Conservation (phyloP, 2,888 invertebrate genomes). For the Panzeria rudis region DNA sequence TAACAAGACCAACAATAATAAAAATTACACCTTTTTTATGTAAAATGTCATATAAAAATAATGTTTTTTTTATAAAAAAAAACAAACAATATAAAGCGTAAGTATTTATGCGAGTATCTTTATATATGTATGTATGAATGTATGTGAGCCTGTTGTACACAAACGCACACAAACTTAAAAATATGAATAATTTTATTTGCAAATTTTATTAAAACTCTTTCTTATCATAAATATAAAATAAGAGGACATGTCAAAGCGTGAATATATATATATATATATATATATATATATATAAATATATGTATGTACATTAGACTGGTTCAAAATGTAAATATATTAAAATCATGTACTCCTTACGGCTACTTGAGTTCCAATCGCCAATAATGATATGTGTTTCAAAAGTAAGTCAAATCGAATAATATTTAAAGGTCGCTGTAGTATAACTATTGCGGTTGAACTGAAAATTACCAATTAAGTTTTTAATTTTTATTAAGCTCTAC, state of each 20-base stretch:
- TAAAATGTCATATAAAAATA: conserved; percentile 67
- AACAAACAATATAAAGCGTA: conserved; percentile 9
- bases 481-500: no score
- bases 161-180: not conserved
- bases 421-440: no score
- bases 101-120: not conserved
- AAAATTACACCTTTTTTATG: conserved; percentile 71
- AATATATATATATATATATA: not conserved
- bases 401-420: no score
- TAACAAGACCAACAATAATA: conserved; percentile 61
- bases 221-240: conserved; percentile 52
- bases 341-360: no score
- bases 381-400: no score
- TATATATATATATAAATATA: not conserved
- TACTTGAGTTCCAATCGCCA: no score
- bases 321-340: not conserved
- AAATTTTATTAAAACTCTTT: conserved; percentile 61
- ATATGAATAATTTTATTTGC: conserved; percentile 57
- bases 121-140: no score
- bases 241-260: conserved; percentile 33
- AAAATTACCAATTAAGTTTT: no score
- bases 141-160: not conserved
- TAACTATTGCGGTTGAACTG: no score
- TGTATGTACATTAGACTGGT: no score
- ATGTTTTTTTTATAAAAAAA: conserved; percentile 46